Evolutionary conservation across 2,888 invertebrate species (phyloP), one percentile per base, ranked within the genome.

Genomic region (Dynastes grantii): DNA sequence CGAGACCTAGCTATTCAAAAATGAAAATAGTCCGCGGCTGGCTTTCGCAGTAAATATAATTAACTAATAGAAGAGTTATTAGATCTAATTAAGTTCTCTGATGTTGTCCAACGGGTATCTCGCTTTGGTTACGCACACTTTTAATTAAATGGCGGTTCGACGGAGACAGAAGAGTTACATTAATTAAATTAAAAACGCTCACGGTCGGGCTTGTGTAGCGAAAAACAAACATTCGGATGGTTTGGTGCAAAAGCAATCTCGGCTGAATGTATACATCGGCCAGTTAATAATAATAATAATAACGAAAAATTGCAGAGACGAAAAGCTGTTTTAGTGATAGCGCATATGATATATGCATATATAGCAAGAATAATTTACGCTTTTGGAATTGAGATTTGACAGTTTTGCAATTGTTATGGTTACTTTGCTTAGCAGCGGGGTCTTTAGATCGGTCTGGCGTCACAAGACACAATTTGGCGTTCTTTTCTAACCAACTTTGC

Each of bases 171-270:
- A 45, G 45, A 61, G 61, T 75, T 61, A 49, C 61, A 75, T 75
- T 75, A 75, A 75, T 75, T 75, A 75, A 75, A 45, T 61, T 58
- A 61, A 63, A 75, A 61, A 75, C 13, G 61, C 49, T 49, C 40
- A 5, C 45, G 40, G 61, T 40, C 40, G 13, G 11, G 61, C 13
- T 63, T 1, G 49, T 75, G 27, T 16, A 71, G 61, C 45, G 61
- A 75, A 75, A 75, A 75, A 75, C 45, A 75, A 75, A 75, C 61
- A 75, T n/a, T 29, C 27, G 16, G 22, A 16, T 71, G 61, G 29
- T 29, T 49, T 6, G 5, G 55, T 4, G 55, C 2, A 16, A 58
- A 58, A 22, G 22, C 55, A 6, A 22, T 22, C 5, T 6, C 55
- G 13, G 13, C 22, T 22, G 55, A 27, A 58, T 16, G 55, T 2